A percentile compares a stretch with the other conserved stretches of the same genome.
These are phyloP conservation scores for Tachycineta bicolor DNA, from an alignment of 2,113 vertebrate genomes.

Conservation along the genomic window DNA sequence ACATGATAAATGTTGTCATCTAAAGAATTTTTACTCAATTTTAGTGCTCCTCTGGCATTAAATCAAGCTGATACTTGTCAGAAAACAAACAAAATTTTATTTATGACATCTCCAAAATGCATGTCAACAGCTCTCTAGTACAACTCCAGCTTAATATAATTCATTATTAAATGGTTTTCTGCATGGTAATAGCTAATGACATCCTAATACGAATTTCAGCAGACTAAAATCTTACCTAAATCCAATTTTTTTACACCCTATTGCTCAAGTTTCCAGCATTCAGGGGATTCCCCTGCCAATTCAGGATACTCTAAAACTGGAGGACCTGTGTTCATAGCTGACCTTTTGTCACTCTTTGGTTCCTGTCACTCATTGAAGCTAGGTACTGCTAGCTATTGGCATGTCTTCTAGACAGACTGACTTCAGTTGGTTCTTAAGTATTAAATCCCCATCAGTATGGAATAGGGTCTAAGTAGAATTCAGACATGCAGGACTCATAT, in stretches of 20 bases:
- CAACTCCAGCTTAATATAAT: neutral
- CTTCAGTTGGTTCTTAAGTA: neutral
- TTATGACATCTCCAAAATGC: neutral
- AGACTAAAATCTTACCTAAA: neutral
- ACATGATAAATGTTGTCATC: neutral
- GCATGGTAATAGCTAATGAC: neutral
- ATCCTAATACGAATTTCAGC: neutral
- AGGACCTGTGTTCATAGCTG: neutral
- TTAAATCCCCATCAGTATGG: neutral
- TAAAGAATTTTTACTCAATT: neutral
- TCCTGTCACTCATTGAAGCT: neutral
- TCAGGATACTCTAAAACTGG: neutral
- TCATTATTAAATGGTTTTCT: slow-evolving; percentile 4
- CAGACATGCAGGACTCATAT: neutral
- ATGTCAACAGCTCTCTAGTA: neutral
- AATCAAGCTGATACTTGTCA: neutral
- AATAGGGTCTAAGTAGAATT: neutral
- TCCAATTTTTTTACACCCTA: neutral
- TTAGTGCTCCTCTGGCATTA: neutral
- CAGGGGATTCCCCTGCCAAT: neutral
- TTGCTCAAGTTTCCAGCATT: neutral
- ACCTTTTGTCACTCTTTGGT: neutral
- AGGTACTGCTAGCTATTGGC: neutral
- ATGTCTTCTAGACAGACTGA: neutral
- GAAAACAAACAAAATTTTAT: neutral